Evolutionary conservation across 2,888 invertebrate genomes (phyloP).

Genomic region (Amiota mariae): DNA sequence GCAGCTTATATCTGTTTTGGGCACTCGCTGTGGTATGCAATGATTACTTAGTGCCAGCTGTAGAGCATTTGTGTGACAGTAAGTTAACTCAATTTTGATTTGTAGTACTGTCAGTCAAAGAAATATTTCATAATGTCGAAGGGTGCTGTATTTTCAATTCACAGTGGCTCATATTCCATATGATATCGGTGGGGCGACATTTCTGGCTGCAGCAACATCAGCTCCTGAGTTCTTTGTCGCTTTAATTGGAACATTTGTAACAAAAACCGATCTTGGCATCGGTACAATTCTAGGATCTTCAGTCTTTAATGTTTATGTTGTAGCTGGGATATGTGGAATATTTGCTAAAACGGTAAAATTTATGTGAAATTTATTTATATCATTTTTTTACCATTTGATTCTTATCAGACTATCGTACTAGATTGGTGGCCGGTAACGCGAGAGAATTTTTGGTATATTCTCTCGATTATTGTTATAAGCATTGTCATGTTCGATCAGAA

Average conservation of each 20-base stretch:
- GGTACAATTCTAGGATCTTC: constrained; percentile 7
- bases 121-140: too few relatives aligned
- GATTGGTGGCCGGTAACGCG: constrained; percentile 88
- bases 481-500: constrained; percentile 1
- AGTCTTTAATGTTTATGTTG: not conserved
- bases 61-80: constrained; percentile 7
- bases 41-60: constrained; percentile 6
- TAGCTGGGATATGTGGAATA: not conserved
- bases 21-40: constrained; percentile 6
- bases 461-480: not conserved
- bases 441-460: constrained; percentile 72
- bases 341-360: not conserved
- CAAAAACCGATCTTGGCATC: constrained; percentile 1
- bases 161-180: constrained; percentile 1
- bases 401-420: constrained; percentile 78
- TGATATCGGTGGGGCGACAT: constrained; percentile 23
- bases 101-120: not conserved
- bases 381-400: not conserved
- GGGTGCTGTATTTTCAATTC: not conserved
- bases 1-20: not conserved
- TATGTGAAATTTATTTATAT: not conserved
- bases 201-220: constrained; percentile 9
- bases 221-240: not conserved
- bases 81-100: not conserved
- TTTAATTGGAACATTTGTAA: not conserved